A percentile compares a stretch with the other conserved stretches of the same genome.
These are phyloP conservation scores for Heliconius erato DNA, from an alignment of 2,888 invertebrate genomes.

Conservation along the genomic window DNA sequence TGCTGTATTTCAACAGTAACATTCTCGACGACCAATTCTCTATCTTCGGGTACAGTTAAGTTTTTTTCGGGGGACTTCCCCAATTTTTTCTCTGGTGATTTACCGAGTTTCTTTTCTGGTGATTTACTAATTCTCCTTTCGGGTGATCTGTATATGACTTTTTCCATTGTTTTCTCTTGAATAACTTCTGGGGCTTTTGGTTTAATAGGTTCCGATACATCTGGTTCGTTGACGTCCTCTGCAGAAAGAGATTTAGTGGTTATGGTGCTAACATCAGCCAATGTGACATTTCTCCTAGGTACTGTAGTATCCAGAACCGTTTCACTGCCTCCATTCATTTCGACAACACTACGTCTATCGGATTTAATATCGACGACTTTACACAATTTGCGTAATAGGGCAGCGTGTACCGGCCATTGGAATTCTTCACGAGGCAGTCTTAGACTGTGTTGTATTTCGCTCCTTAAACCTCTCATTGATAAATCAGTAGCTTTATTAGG, in stretches of 20 bases:
- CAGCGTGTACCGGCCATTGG: constrained; percentile 79
- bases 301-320: constrained; percentile 63
- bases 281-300: constrained; percentile 64
- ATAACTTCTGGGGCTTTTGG: constrained; percentile 21
- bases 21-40: constrained; percentile 76
- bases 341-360: constrained; percentile 65
- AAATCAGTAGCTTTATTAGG: constrained; percentile 79
- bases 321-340: constrained; percentile 77
- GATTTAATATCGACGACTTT: constrained; percentile 81
- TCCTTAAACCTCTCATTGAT: constrained; percentile 79
- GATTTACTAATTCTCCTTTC: constrained; percentile 44
- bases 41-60: constrained; percentile 60
- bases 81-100: constrained; percentile 50
- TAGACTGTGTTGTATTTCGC: constrained; percentile 74
- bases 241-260: constrained; percentile 75
- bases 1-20: constrained; percentile 83
- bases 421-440: constrained; percentile 65
- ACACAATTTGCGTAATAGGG: constrained; percentile 76
- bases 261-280: constrained; percentile 79
- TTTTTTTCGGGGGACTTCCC: constrained; percentile 59
- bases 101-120: constrained; percentile 46
- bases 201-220: constrained; percentile 53
- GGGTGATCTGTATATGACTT: constrained; percentile 34
- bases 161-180: constrained; percentile 44
- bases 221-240: constrained; percentile 63